Base-by-base conservation (phyloP, 2,797 vertebrate genomes). In the Antrozous pallidus region DNA sequence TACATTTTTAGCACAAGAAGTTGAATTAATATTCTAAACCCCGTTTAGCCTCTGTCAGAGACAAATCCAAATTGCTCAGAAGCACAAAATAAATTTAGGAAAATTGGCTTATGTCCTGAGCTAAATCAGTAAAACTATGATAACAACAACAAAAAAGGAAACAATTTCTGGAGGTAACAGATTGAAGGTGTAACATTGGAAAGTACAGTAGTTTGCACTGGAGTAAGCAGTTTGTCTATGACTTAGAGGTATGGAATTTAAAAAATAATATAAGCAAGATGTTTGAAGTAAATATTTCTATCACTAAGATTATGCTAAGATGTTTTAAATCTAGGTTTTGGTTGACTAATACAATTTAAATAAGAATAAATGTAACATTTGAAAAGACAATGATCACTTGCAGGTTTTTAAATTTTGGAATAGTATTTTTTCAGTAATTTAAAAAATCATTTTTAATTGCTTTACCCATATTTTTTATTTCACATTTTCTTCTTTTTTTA, bases 61-160 rank as follows among this genome's bases (percentile, higher is more conserved):
- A 93, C n/a, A 97, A 85, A 92, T 95, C 28, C 36, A 96, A 97
- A 65, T 56, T 24, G 77, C 92, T 94, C 94, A 94, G 13, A 26
- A 74, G 71, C 71, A 75, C 20, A 87, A 93, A 88, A 75, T 67
- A 96, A 96, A 91, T 96, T 94, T 93, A 96, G 86, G 4, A 95
- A 96, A 95, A 85, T 61, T 31, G 38, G 33, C 74, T 97, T 94
- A 95, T 74, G 10, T 97, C 82, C 70, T 95, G 45, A 65, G 78
- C 90, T 85, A 71, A 97, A 91, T 71, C 49, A 82, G 18, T 70
- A 82, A 94, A 71, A 77, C 51, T 51, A 11, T 74, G 28, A 88
- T 14, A 79, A 56, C 17, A 70, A 22, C 33, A 78, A 70, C 47
- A 22, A 42, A 81, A 70, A 65, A 51, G 71, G 71, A 67, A 74